Evolutionary conservation across 2,888 invertebrate species (phyloP), one percentile per base, ranked within the genome.

Genomic region (Ormyrus labotus): DNA sequence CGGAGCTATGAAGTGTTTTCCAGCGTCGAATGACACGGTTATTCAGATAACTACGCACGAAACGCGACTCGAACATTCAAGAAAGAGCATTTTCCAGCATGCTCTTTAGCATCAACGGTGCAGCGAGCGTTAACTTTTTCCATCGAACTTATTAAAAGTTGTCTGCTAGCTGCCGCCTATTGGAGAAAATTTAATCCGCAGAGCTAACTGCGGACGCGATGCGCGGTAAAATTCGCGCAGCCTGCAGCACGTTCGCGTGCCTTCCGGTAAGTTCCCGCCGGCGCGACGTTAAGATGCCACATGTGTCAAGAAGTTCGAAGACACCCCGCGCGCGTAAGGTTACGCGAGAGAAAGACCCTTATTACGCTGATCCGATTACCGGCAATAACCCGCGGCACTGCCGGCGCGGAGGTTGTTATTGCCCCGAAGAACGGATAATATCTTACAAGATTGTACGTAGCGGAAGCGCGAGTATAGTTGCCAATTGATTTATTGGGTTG

Each of bases 361-460:
- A 80, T 75, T 80, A 71, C 65, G 61, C 45, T 67, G 80, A 80
- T 80, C 80, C 70, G 75, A 80, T 80, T 80, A 80, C 79, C 11
- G 47, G 5, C 34, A 34, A 34, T 78, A 78, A 70, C 70, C 70
- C 64, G 53, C 50, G 61, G 34, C 34, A 4, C 34, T 6, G 47
- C 11, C 11, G 3, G n/a, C n/a, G 65, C n/a, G 13, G 5, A 11
- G 34, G 34, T 34, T 34, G 34, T 34, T 34, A 34, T 34, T 34
- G 34, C 34, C 3, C 34, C 34, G 34, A 34, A 2, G 34, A 34
- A 34, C 34, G 34, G 34, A 34, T 34, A 34, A 34, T 34, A 4
- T 3, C 34, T 34, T 55, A 64, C 48, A 61, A 53, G 58, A 13
- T 5, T n/a, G 7, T 50, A 50, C 45, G 8, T 11, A 4, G 58